phyloP scores from a whole-genome alignment of 2,888 invertebrate genomes.

The Ectemnius cavifrons region DNA sequence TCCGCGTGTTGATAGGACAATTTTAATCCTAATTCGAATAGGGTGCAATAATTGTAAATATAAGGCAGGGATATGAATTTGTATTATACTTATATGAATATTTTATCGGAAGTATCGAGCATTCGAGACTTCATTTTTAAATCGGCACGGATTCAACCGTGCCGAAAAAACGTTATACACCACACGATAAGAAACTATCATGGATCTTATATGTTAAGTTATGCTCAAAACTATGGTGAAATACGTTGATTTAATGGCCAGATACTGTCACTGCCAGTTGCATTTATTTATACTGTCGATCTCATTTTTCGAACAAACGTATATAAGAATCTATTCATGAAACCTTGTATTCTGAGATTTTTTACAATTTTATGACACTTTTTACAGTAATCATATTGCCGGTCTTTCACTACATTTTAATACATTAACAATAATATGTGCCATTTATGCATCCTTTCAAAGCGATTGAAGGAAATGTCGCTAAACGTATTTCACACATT shows the following conservation, averaged over 20 bases:
- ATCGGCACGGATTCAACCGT: too few relatives aligned
- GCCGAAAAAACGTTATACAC: neutral
- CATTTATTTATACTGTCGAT: conserved; percentile 51
- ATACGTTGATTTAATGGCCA: conserved; percentile 11
- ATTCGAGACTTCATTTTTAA: neutral
- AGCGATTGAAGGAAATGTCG: conserved; percentile 7
- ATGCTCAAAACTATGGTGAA: conserved; percentile 42
- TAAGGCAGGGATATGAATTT: conserved; percentile 5
- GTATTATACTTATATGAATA: conserved; percentile 2
- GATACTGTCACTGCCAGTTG: conserved; percentile 50
- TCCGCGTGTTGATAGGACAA: conserved; percentile 9
- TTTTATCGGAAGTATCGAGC: conserved; percentile 1
- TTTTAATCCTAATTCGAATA: conserved; percentile 13
- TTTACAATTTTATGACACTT: conserved; percentile 19
- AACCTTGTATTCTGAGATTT: conserved; percentile 9
- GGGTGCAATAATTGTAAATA: conserved; percentile 21
- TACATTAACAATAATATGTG: conserved; percentile 9
- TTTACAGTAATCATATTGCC: neutral
- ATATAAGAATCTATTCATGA: conserved; percentile 6
- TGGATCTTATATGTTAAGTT: conserved; percentile 15
- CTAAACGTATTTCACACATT: conserved; percentile 29
- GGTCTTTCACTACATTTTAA: neutral
- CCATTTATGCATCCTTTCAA: conserved; percentile 16
- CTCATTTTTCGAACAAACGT: conserved; percentile 20
- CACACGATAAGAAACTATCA: too few relatives aligned